A percentile compares a stretch with the other conserved stretches of the same genome.
phyloP scores from a whole-genome alignment of 2,797 vertebrate genomes.

The Limnodromus scolopaceus region DNA sequence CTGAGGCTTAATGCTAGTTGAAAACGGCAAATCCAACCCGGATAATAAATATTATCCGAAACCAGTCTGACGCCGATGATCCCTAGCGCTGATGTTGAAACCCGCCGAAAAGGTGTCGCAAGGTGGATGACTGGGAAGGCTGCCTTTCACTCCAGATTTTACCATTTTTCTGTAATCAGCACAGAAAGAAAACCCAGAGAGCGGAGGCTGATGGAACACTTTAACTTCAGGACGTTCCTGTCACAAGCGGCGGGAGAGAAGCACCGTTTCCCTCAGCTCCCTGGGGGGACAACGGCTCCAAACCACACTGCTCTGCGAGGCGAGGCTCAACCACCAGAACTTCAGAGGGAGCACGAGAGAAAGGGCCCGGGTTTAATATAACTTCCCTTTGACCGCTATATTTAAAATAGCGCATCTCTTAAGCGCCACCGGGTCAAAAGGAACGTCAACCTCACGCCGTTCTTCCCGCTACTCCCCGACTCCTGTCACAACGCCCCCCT shows the following conservation, averaged over 20 bases:
- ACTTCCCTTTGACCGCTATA: not conserved
- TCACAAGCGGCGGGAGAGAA: not conserved
- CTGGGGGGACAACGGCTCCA: fast-evolving
- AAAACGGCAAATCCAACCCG: not conserved
- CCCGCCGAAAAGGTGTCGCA: not conserved
- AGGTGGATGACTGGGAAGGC: not conserved
- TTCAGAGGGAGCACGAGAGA: not conserved
- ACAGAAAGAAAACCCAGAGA: not conserved
- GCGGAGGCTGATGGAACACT: fast-evolving
- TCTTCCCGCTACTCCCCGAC: not conserved
- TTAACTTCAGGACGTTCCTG: not conserved
- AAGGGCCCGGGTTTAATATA: not conserved
- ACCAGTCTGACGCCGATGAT: fast-evolving
- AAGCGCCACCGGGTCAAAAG: not conserved
- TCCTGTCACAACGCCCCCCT: not conserved
- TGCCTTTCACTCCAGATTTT: not conserved
- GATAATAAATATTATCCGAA: not conserved
- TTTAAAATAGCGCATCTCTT: fast-evolving
- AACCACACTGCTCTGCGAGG: fast-evolving
- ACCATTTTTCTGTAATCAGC: not conserved
- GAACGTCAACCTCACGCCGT: fast-evolving
- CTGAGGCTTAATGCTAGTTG: fast-evolving
- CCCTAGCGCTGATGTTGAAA: not conserved
- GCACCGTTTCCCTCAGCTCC: fast-evolving
- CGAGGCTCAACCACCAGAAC: not conserved